These are phyloP conservation scores for Lynx canadensis DNA, from an alignment of 2,113 vertebrate genomes.

Conservation along the genomic window DNA sequence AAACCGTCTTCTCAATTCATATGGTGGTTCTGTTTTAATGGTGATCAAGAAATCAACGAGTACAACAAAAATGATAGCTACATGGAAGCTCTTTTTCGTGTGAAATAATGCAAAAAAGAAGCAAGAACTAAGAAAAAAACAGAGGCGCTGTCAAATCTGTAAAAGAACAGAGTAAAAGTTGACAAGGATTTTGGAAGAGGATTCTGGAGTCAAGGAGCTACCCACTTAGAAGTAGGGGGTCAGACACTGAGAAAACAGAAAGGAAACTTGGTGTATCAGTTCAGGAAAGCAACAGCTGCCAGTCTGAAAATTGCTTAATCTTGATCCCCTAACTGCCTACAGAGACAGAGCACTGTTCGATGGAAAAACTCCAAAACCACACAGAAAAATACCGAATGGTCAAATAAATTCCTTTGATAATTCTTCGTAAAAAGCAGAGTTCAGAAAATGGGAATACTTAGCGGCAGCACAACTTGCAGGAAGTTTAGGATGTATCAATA, in stretches of 20 bases:
- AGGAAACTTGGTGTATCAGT: not conserved
- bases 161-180: not conserved
- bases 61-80: not conserved
- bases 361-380: not conserved
- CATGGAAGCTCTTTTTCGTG: not conserved
- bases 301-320: not conserved
- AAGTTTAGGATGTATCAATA: not conserved
- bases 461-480: not conserved
- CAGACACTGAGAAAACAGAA: not conserved
- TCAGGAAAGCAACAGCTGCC: not conserved
- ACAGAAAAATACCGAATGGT: not conserved
- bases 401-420: not conserved
- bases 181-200: not conserved
- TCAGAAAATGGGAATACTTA: constrained; percentile 12
- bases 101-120: not conserved
- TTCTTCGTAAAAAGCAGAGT: not conserved
- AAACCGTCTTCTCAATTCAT: not conserved
- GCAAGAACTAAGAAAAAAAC: not conserved
- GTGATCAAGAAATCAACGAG: not conserved
- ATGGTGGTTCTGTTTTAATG: not conserved
- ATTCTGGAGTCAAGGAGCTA: not conserved
- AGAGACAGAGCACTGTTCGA: not conserved
- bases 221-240: not conserved
- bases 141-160: not conserved
- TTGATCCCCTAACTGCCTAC: not conserved